These are phyloP conservation scores for Melanostoma mellinum DNA, from an alignment of 2,888 invertebrate species.

Conservation along the genomic window DNA sequence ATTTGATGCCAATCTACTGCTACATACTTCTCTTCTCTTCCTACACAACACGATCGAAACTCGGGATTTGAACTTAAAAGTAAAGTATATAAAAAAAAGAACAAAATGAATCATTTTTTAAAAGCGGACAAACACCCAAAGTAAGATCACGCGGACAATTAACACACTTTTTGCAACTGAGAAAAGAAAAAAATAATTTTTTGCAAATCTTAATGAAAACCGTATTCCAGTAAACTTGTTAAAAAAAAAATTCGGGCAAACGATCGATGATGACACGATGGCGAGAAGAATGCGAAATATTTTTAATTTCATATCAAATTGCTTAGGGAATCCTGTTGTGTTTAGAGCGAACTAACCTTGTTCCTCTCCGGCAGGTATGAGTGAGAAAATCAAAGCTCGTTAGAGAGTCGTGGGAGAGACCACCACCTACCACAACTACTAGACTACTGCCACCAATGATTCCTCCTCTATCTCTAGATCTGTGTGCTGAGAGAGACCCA, in stretches of 20 bases:
- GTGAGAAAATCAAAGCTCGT: conserved; percentile 78
- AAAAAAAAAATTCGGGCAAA: conserved; percentile 58
- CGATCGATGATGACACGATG: conserved; percentile 50
- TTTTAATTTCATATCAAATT: conserved; percentile 74
- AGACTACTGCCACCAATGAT: conserved; percentile 51
- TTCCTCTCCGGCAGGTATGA: conserved; percentile 83
- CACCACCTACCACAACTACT: conserved; percentile 49
- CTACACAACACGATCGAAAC: conserved; percentile 69
- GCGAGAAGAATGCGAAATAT: conserved; percentile 63
- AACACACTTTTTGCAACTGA: conserved; percentile 58
- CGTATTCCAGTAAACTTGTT: conserved; percentile 33
- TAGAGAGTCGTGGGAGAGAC: conserved; percentile 76
- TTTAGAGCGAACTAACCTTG: conserved; percentile 83
- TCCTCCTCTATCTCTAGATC: conserved; percentile 57
- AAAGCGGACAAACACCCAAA: conserved; percentile 47
- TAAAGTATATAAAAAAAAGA: conserved; percentile 3
- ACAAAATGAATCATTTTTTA: conserved; percentile 40
- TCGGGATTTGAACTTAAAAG: conserved; percentile 39
- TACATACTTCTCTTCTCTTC: conserved; percentile 72
- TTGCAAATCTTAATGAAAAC: conserved; percentile 57
- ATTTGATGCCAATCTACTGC: conserved; percentile 63
- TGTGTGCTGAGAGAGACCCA: conserved; percentile 56
- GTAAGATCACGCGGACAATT: conserved; percentile 59
- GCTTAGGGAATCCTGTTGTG: conserved; percentile 82
- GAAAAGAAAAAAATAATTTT: conserved; percentile 49